Base-by-base conservation (phyloP, 2,797 vertebrate species). In the Meriones psammophilus region DNA sequence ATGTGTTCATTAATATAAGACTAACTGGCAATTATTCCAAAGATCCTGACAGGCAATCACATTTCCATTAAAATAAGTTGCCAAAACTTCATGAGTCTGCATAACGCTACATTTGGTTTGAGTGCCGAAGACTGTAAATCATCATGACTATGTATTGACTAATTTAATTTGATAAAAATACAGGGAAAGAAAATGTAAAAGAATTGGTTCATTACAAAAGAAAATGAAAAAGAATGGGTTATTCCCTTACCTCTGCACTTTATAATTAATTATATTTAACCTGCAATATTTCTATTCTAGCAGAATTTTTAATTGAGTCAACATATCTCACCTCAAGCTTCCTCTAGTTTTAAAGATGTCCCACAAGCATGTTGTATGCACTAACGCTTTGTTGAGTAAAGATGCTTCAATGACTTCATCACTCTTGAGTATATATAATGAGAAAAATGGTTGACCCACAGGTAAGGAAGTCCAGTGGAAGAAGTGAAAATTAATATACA, bases 11-110 rank as follows among this genome's bases (percentile, higher is more conserved):
- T 95, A 97, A 93, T 96, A 73, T 62, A 89, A 96, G 10, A 69
- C 68, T 90, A 94, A 96, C 58, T 94, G 91, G 78, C 62, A 95
- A 69, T 96, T 84, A 94, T 88, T 83, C 64, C 39, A 78, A 62
- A 79, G 69, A 92, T 92, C 24, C 30, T 96, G 93, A 39, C 64
- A 93, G 18, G 20, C 22, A 92, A 87, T 96, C 64, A 94, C n/a
- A 88, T 91, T n/a, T 78, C 92, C 85, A 91, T 97, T 96, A 94
- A 96, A 96, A n/a, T 30, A 90, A 92, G 46, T 93, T 94, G 64
- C 28, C 85, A 93, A 94, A 96, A 95, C 68, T 96, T 93, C n/a
- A 64, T 58, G 95, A 90, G 1, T 88, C 56, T 91, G 87, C 91
- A 90, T 85, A 50, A 15, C 54, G 26, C 28, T 95, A 58, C 22